phyloP scores from a whole-genome alignment of 1,140 invertebrate genomes.

The Agrypnia vestita region DNA sequence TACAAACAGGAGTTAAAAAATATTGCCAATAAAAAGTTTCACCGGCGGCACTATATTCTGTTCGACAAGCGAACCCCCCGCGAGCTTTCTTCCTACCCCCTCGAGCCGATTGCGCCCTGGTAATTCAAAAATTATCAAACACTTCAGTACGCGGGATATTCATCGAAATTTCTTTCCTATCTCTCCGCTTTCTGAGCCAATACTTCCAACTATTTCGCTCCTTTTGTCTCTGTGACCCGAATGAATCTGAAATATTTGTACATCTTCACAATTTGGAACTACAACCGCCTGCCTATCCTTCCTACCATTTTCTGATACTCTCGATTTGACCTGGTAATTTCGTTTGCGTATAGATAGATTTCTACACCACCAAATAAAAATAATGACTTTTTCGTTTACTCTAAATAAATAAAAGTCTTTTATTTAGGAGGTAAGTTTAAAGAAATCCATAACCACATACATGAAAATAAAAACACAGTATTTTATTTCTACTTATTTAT shows the following conservation, averaged over 20 bases:
- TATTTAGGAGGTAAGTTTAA: too few relatives aligned
- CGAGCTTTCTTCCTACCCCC: conserved; percentile 10
- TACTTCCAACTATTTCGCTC: neutral
- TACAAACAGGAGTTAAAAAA: conserved; percentile 62
- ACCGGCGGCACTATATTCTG: conserved; percentile 61
- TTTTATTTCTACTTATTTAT: too few relatives aligned
- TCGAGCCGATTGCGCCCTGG: conserved; percentile 12
- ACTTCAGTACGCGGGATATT: neutral
- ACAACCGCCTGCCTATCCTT: neutral
- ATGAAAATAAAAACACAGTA: too few relatives aligned
- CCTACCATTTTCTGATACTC: conserved; percentile 2
- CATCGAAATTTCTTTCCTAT: conserved; percentile 14
- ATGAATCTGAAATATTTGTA: too few relatives aligned
- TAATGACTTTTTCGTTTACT: neutral
- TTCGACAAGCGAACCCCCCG: conserved; percentile 59
- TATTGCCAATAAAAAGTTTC: conserved; percentile 62
- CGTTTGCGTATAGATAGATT: neutral
- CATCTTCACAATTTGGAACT: neutral
- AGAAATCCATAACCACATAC: too few relatives aligned
- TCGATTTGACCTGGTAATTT: neutral
- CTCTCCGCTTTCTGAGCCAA: neutral
- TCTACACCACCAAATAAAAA: neutral
- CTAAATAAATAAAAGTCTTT: too few relatives aligned
- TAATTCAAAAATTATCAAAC: conserved; percentile 39
- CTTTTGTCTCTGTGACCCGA: neutral